These are phyloP conservation scores for Channallabes apus DNA, from an alignment of 2,797 vertebrate species.

Conservation along the genomic window DNA sequence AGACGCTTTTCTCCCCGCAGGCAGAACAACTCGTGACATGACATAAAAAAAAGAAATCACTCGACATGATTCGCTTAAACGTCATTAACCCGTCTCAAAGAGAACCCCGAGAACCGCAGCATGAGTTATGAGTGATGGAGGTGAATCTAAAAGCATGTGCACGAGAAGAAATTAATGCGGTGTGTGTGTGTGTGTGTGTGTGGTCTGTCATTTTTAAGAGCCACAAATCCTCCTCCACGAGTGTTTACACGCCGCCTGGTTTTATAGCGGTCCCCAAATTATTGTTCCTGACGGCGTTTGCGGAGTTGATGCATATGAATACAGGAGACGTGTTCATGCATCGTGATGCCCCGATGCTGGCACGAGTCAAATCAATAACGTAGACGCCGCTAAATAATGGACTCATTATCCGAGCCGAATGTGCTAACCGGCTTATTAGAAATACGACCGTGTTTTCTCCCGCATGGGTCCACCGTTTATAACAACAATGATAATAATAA, in stretches of 20 bases:
- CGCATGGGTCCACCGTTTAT: background rate
- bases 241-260: background rate
- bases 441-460: background rate
- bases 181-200: background rate
- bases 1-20: no score
- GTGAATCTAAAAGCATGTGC: slow-evolving; percentile 64
- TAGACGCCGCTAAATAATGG: slow-evolving; percentile 13
- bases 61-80: slow-evolving; percentile 55
- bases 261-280: background rate
- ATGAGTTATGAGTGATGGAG: slow-evolving; percentile 64
- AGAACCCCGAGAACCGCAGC: slow-evolving; percentile 22
- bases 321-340: slow-evolving; percentile 3
- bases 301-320: slow-evolving; percentile 4
- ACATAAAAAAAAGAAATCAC: slow-evolving; percentile 50
- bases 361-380: background rate
- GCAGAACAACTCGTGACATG: background rate
- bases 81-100: slow-evolving; percentile 57
- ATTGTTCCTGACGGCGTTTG: background rate
- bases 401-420: background rate
- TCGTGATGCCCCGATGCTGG: background rate
- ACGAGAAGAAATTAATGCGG: slow-evolving; percentile 46
- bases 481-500: background rate
- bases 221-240: no score
- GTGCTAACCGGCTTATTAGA: background rate
- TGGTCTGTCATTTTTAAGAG: no score